phyloP scores from a whole-genome alignment of 2,888 invertebrate genomes.

The Luffia ferchaultella region DNA sequence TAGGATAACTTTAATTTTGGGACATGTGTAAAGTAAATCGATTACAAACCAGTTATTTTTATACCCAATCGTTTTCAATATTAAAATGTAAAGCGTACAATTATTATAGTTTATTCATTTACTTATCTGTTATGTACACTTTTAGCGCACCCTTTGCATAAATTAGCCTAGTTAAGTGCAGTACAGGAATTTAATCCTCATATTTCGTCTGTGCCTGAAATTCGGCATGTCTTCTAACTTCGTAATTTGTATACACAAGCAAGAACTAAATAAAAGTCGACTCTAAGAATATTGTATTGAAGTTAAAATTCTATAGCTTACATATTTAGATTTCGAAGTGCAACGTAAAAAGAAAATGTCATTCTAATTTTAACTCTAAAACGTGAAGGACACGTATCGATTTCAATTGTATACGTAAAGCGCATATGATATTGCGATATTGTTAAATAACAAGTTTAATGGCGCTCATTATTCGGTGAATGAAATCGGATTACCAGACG shows the following conservation, averaged over 20 bases:
- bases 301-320: not conserved
- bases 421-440: too few species aligned
- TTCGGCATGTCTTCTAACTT: slow-evolving; percentile 45
- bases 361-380: not conserved
- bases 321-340: not conserved
- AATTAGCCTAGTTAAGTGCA: slow-evolving; percentile 65
- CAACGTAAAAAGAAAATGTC: not conserved
- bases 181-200: slow-evolving; percentile 64
- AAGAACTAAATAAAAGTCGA: not conserved
- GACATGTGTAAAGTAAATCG: too few species aligned
- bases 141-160: slow-evolving; percentile 48
- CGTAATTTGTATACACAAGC: not conserved
- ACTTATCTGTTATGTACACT: too few species aligned
- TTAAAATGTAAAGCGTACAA: too few species aligned
- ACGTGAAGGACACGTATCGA: not conserved
- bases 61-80: too few species aligned
- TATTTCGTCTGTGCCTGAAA: slow-evolving; percentile 56
- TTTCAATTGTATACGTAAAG: too few species aligned
- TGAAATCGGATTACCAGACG: slow-evolving; percentile 49
- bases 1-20: too few species aligned
- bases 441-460: slow-evolving; percentile 31
- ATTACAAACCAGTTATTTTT: too few species aligned
- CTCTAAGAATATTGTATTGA: not conserved
- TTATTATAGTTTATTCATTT: too few species aligned
- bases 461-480: slow-evolving; percentile 51